These are phyloP conservation scores for Eulemur macaco DNA, from an alignment of 2,113 vertebrate species.

Conservation along the genomic window DNA sequence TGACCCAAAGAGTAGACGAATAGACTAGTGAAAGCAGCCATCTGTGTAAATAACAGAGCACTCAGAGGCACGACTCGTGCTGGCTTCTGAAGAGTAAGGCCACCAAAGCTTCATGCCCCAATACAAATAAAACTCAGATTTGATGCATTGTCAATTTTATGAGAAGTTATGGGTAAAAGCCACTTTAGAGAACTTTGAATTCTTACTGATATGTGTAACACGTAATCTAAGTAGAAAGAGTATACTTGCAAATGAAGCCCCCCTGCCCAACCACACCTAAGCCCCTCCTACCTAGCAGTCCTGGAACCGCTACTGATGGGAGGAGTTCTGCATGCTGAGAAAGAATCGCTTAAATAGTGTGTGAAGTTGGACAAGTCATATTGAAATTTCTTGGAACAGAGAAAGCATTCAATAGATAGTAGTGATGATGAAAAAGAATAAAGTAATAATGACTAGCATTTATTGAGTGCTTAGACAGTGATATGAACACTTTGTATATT, in stretches of 20 bases:
- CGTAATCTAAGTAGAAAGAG: neutral
- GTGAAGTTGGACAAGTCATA: neutral
- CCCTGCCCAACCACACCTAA: neutral
- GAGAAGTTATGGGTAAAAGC: neutral
- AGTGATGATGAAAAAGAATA: neutral
- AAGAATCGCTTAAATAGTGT: neutral
- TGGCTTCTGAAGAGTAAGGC: slow-evolving; percentile 19
- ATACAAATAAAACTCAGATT: slow-evolving; percentile 25
- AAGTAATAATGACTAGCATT: neutral
- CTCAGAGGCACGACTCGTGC: neutral
- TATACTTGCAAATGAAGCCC: neutral
- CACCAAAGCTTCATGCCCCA: neutral
- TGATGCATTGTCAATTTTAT: slow-evolving; percentile 16
- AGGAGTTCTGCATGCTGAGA: slow-evolving; percentile 10
- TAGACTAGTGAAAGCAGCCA: neutral
- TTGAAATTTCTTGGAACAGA: neutral
- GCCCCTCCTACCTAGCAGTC: neutral
- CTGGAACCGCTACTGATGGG: neutral
- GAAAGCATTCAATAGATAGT: neutral
- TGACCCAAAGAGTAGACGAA: neutral
- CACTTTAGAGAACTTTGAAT: slow-evolving; percentile 23
- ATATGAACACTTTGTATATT: neutral
- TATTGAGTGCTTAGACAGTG: neutral
- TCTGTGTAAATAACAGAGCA: neutral
- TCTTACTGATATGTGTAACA: neutral